Evolutionary conservation across 2,888 invertebrate genomes (phyloP).

Genomic region (Linnaemya tessellans): DNA sequence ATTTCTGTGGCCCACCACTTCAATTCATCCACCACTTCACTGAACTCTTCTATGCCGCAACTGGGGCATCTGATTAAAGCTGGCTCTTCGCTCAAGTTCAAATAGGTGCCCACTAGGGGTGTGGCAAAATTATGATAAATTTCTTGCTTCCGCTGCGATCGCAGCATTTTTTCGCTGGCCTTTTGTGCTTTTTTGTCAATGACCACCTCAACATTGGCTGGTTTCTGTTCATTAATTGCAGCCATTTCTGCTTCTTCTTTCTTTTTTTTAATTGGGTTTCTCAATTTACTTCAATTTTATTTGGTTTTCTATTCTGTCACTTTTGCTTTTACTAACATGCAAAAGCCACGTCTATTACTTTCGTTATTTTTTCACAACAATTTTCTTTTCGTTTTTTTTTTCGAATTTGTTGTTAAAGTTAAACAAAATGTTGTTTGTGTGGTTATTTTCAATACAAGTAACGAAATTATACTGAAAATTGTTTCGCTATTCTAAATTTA

Average conservation of each 20-base stretch:
- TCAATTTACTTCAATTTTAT: neutral
- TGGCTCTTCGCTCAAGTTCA: constrained; percentile 78
- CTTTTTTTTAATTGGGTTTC: neutral
- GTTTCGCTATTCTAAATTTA: neutral
- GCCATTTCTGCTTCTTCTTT: constrained; percentile 22
- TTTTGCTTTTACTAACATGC: constrained; percentile 8
- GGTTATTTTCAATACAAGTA: constrained; percentile 54
- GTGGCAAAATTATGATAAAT: constrained; percentile 81
- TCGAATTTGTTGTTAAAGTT: neutral
- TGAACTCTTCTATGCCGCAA: constrained; percentile 78
- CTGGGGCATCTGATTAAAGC: constrained; percentile 80
- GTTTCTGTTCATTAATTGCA: constrained; percentile 43
- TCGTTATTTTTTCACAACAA: constrained; percentile 10
- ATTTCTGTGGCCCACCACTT: constrained; percentile 76
- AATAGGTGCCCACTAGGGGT: constrained; percentile 80
- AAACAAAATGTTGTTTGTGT: constrained; percentile 36
- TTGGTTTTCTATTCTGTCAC: neutral
- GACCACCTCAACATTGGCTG: constrained; percentile 62
- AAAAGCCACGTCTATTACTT: constrained; percentile 19
- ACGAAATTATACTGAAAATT: constrained; percentile 55
- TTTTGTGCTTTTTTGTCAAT: constrained; percentile 69
- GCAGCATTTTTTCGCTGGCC: constrained; percentile 59
- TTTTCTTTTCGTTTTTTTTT: constrained; percentile 6
- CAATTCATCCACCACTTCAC: constrained; percentile 79
- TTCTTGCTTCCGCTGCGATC: constrained; percentile 73